Evolutionary conservation across 2,797 vertebrate genomes (phyloP), one percentile per base, ranked within the genome.

Genomic region (Myioborus melanocephalus): DNA sequence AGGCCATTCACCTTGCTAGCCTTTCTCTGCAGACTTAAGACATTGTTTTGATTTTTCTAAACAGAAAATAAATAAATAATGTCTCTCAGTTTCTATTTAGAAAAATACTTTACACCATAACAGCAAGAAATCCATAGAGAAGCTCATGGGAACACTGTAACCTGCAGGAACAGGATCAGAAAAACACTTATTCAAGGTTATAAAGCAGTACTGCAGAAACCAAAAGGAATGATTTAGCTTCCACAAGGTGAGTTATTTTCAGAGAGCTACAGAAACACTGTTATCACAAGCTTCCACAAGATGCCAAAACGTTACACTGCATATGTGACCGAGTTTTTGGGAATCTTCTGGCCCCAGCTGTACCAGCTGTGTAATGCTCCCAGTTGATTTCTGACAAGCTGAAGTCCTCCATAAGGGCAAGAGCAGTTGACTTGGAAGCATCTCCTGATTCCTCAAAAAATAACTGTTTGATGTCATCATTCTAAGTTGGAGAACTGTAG

Each of bases 151-250:
- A 92, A 68, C 60, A 60, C 24, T 65, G 16, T 68, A 82, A 83
- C 30, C 76, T 90, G 50, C 34, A 86, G 57, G 23, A 81, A 81
- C 23, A 77, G 23, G 65, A 78, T 90, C 60, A 93, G 61, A 95
- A 86, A 83, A 88, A 68, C 76, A 61, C 27, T 65, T 85, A 81
- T 20, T 79, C 47, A 87, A 94, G 37, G 75, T 84, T 82, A 84
- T 30, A 91, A 83, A 82, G 60, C 63, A 24, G 37, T 50, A 57
- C 52, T 85, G 56, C 64, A 72, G 61, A 52, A 30, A 85, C 47
- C 61, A 89, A 83, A 49, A 93, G 30, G 35, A 90, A 80, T 27
- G 23, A 91, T 85, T 83, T 87, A 55, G 23, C 17, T 61, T 85
- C 53, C 91, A 47, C 13, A 86, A 77, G 82, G 34, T 53, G 16